phyloP scores from a whole-genome alignment of 2,113 vertebrate genomes.

The Urocynchramus pylzowi region DNA sequence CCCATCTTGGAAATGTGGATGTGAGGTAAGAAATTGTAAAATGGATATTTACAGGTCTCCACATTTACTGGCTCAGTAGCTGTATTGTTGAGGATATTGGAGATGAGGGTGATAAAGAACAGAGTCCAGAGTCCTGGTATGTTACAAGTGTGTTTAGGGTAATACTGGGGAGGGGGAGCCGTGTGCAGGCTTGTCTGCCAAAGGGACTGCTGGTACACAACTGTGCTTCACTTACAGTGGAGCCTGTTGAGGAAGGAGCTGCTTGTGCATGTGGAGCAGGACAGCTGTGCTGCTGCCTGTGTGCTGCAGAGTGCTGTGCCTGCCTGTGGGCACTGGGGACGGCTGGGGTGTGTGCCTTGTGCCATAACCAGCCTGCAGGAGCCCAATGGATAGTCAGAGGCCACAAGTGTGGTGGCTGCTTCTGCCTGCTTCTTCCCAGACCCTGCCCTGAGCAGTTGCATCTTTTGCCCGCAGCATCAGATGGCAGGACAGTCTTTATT shows the following conservation, averaged over 20 bases:
- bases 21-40: background rate
- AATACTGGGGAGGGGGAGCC: background rate
- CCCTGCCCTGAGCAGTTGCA: background rate
- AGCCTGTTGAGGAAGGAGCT: background rate
- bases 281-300: background rate
- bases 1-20: background rate
- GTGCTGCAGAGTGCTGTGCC: background rate
- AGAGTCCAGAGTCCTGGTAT: background rate
- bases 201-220: background rate
- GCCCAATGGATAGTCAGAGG: accelerated
- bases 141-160: background rate
- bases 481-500: background rate
- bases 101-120: background rate
- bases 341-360: accelerated
- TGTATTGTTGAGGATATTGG: background rate
- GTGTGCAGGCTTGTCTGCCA: background rate
- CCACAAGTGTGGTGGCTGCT: background rate
- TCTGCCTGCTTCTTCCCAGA: background rate
- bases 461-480: background rate
- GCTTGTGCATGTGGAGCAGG: background rate
- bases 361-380: background rate
- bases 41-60: background rate
- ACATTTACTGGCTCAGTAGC: background rate
- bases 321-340: background rate
- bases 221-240: background rate